A percentile compares a stretch with the other conserved stretches of the same genome.
Evolutionary conservation across 2,888 invertebrate species (phyloP).

Genomic region (Ophion slaviceki): DNA sequence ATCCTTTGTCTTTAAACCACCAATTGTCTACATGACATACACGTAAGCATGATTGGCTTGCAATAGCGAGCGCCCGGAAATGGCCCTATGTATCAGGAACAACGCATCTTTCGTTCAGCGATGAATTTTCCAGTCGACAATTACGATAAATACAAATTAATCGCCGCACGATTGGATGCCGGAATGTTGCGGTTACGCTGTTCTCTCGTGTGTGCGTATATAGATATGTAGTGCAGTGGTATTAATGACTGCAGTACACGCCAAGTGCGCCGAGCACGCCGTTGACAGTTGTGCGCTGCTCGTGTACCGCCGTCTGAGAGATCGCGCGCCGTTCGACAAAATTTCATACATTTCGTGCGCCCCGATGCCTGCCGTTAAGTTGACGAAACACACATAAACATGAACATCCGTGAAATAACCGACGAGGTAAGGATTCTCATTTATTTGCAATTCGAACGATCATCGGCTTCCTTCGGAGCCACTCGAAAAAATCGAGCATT

Average conservation of each 20-base stretch:
- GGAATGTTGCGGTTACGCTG: constrained; percentile 27
- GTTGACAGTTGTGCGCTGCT: constrained; percentile 51
- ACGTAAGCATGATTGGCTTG: constrained; percentile 16
- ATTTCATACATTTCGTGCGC: constrained; percentile 22
- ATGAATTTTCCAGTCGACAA: neutral
- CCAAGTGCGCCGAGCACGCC: constrained; percentile 45
- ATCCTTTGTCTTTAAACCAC: constrained; percentile 54
- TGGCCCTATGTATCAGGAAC: neutral
- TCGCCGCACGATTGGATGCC: constrained; percentile 9
- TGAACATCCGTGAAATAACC: constrained; percentile 63
- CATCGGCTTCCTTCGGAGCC: neutral
- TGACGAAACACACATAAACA: constrained; percentile 41
- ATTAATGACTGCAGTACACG: constrained; percentile 35
- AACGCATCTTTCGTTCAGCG: constrained; percentile 3
- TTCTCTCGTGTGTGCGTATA: constrained; percentile 1
- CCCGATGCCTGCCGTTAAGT: constrained; percentile 36
- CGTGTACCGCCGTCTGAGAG: constrained; percentile 22
- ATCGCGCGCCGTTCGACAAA: constrained; percentile 36
- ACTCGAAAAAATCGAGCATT: neutral
- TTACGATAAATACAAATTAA: constrained; percentile 7
- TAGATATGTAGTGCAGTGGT: neutral
- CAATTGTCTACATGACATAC: constrained; percentile 31
- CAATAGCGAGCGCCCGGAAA: neutral
- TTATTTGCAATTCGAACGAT: constrained; percentile 13
- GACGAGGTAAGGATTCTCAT: constrained; percentile 60